Conservation (phyloP, 2,888 invertebrate species). For the Ceraclea dissimilis region DNA sequence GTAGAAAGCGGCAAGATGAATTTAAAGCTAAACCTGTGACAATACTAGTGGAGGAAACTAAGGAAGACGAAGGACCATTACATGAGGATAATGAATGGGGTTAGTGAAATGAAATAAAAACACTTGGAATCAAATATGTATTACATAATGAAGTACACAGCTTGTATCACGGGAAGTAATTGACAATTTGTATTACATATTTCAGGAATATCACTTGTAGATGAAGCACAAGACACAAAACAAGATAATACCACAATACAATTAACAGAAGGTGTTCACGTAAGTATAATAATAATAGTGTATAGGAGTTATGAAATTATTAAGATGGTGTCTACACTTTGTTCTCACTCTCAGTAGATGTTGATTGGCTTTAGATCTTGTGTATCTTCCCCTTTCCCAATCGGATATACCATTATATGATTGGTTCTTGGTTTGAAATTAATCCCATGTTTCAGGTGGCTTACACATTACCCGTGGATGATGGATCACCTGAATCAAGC, state of each 20-base stretch:
- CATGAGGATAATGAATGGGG: conserved; percentile 94
- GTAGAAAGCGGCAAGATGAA: conserved; percentile 61
- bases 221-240: conserved; percentile 57
- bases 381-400: no score
- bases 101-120: no score
- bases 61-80: conserved; percentile 51
- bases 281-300: no score
- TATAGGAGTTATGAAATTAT: no score
- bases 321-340: no score
- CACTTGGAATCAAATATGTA: conserved; percentile 2
- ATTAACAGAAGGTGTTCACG: conserved; percentile 44
- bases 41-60: conserved; percentile 44
- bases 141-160: neutral
- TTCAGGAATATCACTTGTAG: conserved; percentile 58
- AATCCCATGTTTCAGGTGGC: conserved; percentile 50
- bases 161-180: neutral
- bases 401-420: no score
- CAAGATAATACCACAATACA: conserved; percentile 38
- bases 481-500: conserved; percentile 39
- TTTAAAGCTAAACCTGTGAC: conserved; percentile 49
- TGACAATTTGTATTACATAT: no score
- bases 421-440: no score
- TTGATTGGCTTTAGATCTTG: neutral
- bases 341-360: no score
- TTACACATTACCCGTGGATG: conserved; percentile 58